Evolutionary conservation across 2,888 invertebrate species (phyloP).

Genomic region (Physocephala rufipes): DNA sequence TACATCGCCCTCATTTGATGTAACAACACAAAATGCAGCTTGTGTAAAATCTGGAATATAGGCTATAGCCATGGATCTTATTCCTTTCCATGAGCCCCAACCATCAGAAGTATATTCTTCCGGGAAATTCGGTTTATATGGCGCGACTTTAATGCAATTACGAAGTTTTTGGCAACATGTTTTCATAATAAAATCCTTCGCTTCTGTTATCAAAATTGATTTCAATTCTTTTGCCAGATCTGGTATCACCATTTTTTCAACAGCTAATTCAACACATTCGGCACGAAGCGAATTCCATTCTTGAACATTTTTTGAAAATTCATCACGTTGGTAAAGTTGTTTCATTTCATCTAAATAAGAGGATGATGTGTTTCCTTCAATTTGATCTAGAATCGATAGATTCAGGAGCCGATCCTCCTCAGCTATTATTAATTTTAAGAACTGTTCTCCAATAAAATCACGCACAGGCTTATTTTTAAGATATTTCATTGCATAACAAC

Average conservation of each 20-base stretch:
- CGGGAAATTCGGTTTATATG: conserved; percentile 75
- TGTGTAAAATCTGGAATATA: conserved; percentile 86
- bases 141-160: conserved; percentile 85
- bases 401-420: conserved; percentile 83
- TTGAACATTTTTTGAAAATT: conserved; percentile 91
- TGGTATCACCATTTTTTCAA: conserved; percentile 88
- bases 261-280: conserved; percentile 87
- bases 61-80: conserved; percentile 87
- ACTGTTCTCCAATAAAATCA: conserved; percentile 89
- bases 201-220: conserved; percentile 81
- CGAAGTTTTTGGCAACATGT: conserved; percentile 87
- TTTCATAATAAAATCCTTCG: conserved; percentile 85
- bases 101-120: conserved; percentile 91
- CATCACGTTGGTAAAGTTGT: conserved; percentile 77
- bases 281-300: conserved; percentile 94
- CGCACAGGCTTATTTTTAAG: conserved; percentile 91
- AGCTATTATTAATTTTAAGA: conserved; percentile 81
- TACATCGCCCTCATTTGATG: conserved; percentile 90
- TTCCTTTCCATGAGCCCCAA: conserved; percentile 81
- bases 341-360: conserved; percentile 91
- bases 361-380: conserved; percentile 79
- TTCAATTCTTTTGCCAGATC: conserved; percentile 87
- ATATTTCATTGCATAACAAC: conserved; percentile 88
- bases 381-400: conserved; percentile 77
- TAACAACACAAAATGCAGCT: conserved; percentile 87